Base-by-base conservation (phyloP, 2,797 vertebrate genomes). In the Buceros bicornis region DNA sequence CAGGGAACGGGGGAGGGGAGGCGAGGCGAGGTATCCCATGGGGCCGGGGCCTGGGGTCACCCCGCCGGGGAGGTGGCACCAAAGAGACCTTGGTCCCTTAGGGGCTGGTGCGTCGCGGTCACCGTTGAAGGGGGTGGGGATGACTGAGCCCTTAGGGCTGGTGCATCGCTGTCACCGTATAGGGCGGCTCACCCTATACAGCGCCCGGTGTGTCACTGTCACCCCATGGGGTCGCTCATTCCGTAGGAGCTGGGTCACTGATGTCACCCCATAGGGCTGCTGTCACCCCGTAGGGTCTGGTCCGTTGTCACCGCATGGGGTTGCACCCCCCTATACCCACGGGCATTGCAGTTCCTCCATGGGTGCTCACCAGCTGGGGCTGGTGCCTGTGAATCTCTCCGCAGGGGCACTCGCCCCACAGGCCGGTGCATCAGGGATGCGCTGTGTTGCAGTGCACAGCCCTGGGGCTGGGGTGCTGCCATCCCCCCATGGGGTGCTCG, bases 241-340 rank as follows among this genome's bases (percentile, higher is more conserved):
- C 33, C 0, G 1, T 2, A 25, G 62, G 22, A 6, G 1, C 29
- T 19, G 67, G 18, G n/a, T 26, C 5, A 2, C 18, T 14, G 3
- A 76, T 17, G 53, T 31, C 14, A 4, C 13, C 50, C 56, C 24
- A 0, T 54, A 31, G 26, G 28, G 29, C n/a, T 21, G 2, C 18
- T 65, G 15, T 26, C 58, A 40, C 15, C 25, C 48, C 6, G 14
- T 43, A 9, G 13, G 13, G 8, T 12, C 42, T 40, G 18, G 5
- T 28, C 11, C 1, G 1, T n/a, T 37, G 19, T 40, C 29, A 25
- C 10, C 56, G 51, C 31, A 0, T 37, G 7, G 28, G 11, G 40
- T 31, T 42, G 25, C 60, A 40, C 14, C 6, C 5, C 20, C 11
- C 29, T 0, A 1, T 2, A 28, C 47, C 11, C 13, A 1, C n/a